Evolutionary conservation across 53 echinoderm and acorn worm species (phyloP).

Genomic region (Zoroaster sp.): DNA sequence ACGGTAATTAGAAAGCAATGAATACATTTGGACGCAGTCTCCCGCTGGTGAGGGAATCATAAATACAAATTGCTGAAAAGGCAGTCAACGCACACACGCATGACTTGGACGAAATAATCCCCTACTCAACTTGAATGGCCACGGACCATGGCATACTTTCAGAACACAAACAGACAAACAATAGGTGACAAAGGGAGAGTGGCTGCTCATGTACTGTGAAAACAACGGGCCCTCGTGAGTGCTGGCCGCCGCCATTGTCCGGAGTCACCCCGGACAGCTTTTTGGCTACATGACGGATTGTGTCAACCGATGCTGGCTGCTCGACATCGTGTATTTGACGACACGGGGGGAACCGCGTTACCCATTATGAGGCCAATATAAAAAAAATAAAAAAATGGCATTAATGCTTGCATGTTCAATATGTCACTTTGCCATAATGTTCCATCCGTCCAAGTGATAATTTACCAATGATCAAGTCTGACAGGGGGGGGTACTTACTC

Average conservation of each 20-base stretch:
- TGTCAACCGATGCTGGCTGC: neutral
- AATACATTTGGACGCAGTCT: conserved; percentile 12
- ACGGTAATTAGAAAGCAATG: conserved; percentile 41
- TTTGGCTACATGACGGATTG: neutral
- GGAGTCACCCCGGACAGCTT: neutral
- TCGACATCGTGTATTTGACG: neutral
- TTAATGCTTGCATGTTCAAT: neutral
- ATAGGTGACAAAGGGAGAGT: neutral
- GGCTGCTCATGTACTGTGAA: conserved; percentile 2
- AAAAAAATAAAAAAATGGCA: neutral
- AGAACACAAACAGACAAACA: conserved; percentile 37
- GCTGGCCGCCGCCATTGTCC: neutral
- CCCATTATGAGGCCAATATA: neutral
- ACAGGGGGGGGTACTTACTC: neutral
- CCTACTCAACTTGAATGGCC: conserved; percentile 4
- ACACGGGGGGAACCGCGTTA: neutral
- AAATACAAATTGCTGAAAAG: neutral
- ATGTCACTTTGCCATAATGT: conserved; percentile 8
- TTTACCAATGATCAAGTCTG: neutral
- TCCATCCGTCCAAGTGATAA: neutral
- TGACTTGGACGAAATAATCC: neutral
- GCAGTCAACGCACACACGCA: neutral
- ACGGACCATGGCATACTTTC: conserved; percentile 1
- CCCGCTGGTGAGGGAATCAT: neutral
- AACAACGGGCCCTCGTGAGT: neutral